These are phyloP conservation scores for Cyphomyrus plagiostoma DNA, from an alignment of 2,113 vertebrate species.

Conservation along the genomic window DNA sequence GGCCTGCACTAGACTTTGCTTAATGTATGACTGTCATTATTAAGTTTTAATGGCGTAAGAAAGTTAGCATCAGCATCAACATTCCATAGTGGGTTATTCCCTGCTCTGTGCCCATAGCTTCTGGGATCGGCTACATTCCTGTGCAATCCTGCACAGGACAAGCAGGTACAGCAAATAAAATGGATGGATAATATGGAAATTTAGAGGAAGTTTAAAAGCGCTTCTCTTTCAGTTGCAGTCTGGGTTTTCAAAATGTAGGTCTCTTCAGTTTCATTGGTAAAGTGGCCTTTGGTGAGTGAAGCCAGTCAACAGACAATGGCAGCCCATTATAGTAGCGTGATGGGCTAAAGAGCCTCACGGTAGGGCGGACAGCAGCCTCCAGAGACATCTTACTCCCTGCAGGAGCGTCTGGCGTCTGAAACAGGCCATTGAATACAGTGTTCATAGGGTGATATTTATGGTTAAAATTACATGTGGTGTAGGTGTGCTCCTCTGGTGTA, in stretches of 20 bases:
- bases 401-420: not conserved
- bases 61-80: not conserved
- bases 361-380: slow-evolving; percentile 9
- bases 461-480: not conserved
- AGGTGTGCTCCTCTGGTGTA: not conserved
- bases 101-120: not conserved
- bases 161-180: not conserved
- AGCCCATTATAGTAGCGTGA: not conserved
- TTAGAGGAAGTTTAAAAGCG: not conserved
- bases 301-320: not conserved
- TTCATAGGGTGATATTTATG: not conserved
- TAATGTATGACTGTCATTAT: not conserved
- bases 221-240: not conserved
- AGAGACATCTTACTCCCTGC: slow-evolving; percentile 35
- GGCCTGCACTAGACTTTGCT: not conserved
- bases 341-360: not conserved
- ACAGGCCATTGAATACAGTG: not conserved
- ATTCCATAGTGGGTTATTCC: not conserved
- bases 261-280: not conserved
- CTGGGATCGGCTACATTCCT: not conserved
- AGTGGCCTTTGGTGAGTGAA: not conserved
- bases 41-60: no score
- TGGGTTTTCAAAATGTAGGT: not conserved
- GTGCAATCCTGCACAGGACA: not conserved
- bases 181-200: not conserved